Base-by-base conservation (phyloP, 2,888 invertebrate species). In the Megamerina dolium region DNA sequence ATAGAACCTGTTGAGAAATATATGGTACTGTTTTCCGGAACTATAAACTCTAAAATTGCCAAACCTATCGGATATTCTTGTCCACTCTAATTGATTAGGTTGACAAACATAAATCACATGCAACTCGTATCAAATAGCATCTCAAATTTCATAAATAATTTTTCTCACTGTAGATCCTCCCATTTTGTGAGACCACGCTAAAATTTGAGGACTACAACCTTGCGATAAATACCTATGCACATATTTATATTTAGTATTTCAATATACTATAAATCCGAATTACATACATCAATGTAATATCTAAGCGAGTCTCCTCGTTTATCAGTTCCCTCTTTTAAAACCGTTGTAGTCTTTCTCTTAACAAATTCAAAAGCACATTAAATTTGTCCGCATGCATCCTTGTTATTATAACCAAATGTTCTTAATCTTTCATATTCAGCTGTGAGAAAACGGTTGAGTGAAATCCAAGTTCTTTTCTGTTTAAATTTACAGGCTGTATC, bases 71-170 rank as follows among this genome's bases (percentile, higher is more conserved):
- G 29, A 29, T 27, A 38, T 29, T 19, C 10, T 18, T n/a, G 12
- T 29, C 4, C 5, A 19, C 16, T 27, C 17, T 8, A 17, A 12
- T 2, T 16, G 17, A 17, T n/a, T 16, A 14, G 2, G 19, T 16
- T 23, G 23, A 23, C 23, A 23, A 6, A 23, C 10, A 23, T 8
- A 23, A 23, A 10, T 21, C 12, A 26, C 16, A 26, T 37, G 23
- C 16, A 37, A 18, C 17, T 29, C 37, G 1, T 13, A 18, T 27
- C 37, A 37, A 16, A 37, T 10, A n/a, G n/a, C 19, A 27, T 18
- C 18, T 4, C 37, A 37, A 18, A 27, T 37, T 3, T 37, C 37
- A 27, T 37, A 37, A 17, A 37, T 27, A 9, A 37, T 27, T 17
- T 26, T 12, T 10, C 37, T 13, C 4, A 27, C 26, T 9, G 37